A percentile compares a stretch with the other conserved stretches of the same genome.
Conservation (phyloP, 2,113 vertebrate genomes). For the Telmatochromis sp. region DNA sequence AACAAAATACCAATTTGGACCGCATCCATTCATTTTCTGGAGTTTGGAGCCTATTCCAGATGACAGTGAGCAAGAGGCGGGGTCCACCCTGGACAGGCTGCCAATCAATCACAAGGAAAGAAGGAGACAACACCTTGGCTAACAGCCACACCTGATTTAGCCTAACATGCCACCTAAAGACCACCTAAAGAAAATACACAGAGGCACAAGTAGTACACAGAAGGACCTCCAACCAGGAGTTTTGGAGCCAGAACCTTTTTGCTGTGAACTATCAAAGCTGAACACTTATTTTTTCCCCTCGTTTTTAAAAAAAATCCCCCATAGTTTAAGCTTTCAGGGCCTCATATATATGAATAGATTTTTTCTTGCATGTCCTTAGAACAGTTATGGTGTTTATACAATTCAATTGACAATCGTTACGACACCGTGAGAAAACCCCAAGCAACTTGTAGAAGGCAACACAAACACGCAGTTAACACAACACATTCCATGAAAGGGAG, state of each 20-base stretch:
- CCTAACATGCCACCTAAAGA: background rate
- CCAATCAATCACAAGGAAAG: background rate
- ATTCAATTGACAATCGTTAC: background rate
- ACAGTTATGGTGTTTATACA: background rate
- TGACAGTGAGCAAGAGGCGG: background rate
- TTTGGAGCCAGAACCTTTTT: background rate
- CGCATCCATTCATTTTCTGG: background rate
- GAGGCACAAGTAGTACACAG: background rate
- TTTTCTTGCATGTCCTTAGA: background rate
- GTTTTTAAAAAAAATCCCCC: background rate
- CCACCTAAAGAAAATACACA: background rate
- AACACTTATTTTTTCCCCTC: background rate
- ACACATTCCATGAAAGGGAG: constrained; percentile 5
- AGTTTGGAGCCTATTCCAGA: background rate
- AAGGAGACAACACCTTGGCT: background rate
- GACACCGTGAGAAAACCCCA: background rate
- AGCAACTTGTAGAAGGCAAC: background rate
- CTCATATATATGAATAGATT: background rate
- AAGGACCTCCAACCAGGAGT: background rate
- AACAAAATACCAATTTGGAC: background rate
- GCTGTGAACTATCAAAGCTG: background rate
- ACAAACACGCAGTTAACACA: background rate
- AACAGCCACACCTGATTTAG: background rate
- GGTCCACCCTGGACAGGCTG: background rate
- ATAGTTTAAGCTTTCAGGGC: background rate